Conservation (phyloP, 2,113 vertebrate genomes). For the Suricata suricatta region DNA sequence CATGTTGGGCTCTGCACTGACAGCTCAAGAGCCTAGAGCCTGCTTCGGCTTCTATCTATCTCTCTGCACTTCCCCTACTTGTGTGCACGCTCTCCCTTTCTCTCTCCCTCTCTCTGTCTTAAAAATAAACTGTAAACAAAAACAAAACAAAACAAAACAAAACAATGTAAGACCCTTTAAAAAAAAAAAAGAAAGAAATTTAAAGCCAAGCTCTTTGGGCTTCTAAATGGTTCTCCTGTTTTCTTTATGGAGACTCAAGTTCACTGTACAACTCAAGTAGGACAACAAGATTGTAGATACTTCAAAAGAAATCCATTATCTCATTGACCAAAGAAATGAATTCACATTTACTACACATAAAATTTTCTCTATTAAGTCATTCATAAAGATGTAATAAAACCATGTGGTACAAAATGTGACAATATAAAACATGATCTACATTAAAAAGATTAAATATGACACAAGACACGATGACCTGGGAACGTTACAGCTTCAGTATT, state of each 20-base stretch:
- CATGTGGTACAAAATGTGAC: not conserved
- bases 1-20: too few species aligned
- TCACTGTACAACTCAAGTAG: not conserved
- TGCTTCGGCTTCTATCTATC: too few species aligned
- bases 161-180: too few species aligned
- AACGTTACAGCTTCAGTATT: not conserved
- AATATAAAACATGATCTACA: constrained; percentile 21
- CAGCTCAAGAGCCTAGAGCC: too few species aligned
- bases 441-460: constrained; percentile 38
- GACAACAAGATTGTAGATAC: not conserved
- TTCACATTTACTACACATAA: constrained; percentile 43
- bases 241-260: not conserved
- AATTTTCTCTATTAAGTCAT: constrained; percentile 21
- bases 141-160: too few species aligned
- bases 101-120: too few species aligned
- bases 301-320: constrained; percentile 47
- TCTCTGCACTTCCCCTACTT: too few species aligned
- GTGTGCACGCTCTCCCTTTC: too few species aligned
- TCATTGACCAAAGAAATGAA: constrained; percentile 38
- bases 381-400: constrained; percentile 45
- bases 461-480: not conserved
- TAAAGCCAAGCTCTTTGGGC: not conserved
- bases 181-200: not conserved
- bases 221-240: not conserved
- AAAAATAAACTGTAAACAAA: too few species aligned